Evolutionary conservation across 2,113 vertebrate genomes (phyloP), one percentile per base, ranked within the genome.

Genomic region (Campylorhamphus procurvoides): DNA sequence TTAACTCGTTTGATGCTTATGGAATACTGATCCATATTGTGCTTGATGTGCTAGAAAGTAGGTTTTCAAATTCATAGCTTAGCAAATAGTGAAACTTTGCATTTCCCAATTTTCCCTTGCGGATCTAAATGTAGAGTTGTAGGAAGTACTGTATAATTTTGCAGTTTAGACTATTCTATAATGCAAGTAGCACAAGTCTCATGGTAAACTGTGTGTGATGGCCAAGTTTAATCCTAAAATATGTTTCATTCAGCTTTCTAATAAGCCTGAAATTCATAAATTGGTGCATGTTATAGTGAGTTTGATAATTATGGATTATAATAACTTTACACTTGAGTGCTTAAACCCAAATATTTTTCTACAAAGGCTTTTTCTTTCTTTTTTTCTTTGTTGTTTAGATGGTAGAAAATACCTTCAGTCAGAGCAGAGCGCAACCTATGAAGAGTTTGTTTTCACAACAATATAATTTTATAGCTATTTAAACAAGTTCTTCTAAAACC

Each of bases 1-100:
- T 28, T 11, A 53, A 13, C 67, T 80, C 0, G 0, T 60, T 93
- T 83, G 46, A 25, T 77, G 82, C 63, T 74, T 77, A 12, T 28
- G 35, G 39, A 85, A 74, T 14, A 44, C 1, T 7, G 33, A 35
- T 84, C 82, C 85, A 84, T 91, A 84, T 81, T 94, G 85, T 92
- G 84, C 76, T 77, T 82, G 85, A 84, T 77, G 50, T 92, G 77
- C 84, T 89, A 6, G 7, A 67, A 83, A 90, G 42, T 44, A 22
- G 14, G 8, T 59, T 95, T 94, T 77, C 67, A 84, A 92, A 90
- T 93, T 90, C 75, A 71, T 77, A 80, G 59, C n/a, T 78, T 68
- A 88, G 55, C 55, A 59, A 77, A 83, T 73, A 86, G 40, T 13
- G 69, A 47, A 68, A 72, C 67, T 91, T 94, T 71, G 50, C 67